Percentiles rank a stretch among this genome's conserved stretches.
Evolutionary conservation across 2,797 vertebrate genomes (phyloP).

Genomic region (Harpagifer antarcticus): DNA sequence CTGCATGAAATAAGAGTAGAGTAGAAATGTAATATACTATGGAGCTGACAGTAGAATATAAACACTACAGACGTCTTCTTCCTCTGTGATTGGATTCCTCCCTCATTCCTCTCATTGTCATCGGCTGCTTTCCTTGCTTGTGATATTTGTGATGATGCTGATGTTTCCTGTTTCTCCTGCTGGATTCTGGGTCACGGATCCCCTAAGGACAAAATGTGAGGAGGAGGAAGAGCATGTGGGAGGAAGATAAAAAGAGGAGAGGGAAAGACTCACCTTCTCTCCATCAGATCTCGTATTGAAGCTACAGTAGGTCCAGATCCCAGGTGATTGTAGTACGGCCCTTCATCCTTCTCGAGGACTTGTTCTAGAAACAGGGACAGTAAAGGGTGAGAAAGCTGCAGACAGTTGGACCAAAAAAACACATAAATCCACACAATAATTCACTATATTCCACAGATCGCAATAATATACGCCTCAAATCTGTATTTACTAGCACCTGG

Average conservation of each 20-base stretch:
- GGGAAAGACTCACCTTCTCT: slow-evolving; percentile 88
- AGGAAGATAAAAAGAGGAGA: slow-evolving; percentile 12
- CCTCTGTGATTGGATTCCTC: slow-evolving; percentile 29
- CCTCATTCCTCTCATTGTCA: slow-evolving; percentile 47
- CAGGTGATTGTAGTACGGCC: slow-evolving; percentile 98
- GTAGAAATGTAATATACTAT: no score
- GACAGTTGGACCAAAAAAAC: not conserved
- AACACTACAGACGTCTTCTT: not conserved
- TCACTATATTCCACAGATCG: no score
- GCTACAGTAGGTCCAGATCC: slow-evolving; percentile 95
- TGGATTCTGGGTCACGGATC: slow-evolving; percentile 85
- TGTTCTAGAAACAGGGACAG: slow-evolving; percentile 86
- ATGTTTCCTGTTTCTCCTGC: slow-evolving; percentile 77
- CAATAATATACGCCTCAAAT: not conserved
- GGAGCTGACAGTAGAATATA: no score
- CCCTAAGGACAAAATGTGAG: slow-evolving; percentile 77
- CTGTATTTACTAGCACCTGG: not conserved
- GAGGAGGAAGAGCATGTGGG: slow-evolving; percentile 34
- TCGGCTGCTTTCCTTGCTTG: slow-evolving; percentile 49
- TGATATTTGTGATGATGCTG: slow-evolving; percentile 76
- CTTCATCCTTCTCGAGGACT: slow-evolving; percentile 97
- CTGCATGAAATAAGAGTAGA: no score
- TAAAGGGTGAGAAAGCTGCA: slow-evolving; percentile 24
- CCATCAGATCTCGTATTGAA: slow-evolving; percentile 95
- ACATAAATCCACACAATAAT: not conserved